A percentile compares a stretch with the other conserved stretches of the same genome.
Evolutionary conservation across 2,888 invertebrate species (phyloP).

Genomic region (Euproctis similis): DNA sequence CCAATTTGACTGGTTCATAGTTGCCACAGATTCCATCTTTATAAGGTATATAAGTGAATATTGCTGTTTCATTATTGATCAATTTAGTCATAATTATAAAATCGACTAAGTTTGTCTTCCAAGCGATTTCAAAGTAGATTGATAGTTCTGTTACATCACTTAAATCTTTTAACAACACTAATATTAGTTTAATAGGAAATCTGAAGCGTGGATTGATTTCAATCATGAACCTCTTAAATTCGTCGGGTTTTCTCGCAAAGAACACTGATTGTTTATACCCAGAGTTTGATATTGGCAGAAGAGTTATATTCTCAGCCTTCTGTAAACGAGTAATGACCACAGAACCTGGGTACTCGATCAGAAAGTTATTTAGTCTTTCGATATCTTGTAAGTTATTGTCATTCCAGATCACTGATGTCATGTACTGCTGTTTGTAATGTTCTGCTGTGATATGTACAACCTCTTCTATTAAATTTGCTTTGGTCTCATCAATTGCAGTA

Average conservation of each 20-base stretch:
- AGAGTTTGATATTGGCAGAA: constrained; percentile 14
- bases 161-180: constrained; percentile 25
- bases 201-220: constrained; percentile 25
- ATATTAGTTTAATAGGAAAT: constrained; percentile 30
- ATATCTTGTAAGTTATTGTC: constrained; percentile 7
- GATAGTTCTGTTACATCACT: constrained; percentile 12
- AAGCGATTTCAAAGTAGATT: constrained; percentile 30
- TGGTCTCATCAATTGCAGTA: too few species aligned
- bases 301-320: constrained; percentile 11
- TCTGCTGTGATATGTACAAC: constrained; percentile 12
- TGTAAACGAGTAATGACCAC: constrained; percentile 23
- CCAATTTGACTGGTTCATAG: constrained; percentile 26
- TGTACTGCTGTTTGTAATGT: constrained; percentile 22
- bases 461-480: too few species aligned
- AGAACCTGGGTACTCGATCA: constrained; percentile 26
- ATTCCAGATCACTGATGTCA: constrained; percentile 36
- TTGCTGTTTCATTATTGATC: constrained; percentile 14
- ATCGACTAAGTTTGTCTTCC: constrained; percentile 39
- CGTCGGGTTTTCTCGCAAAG: constrained; percentile 27
- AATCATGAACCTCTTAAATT: constrained; percentile 29
- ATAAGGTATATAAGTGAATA: constrained; percentile 43
- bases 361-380: constrained; percentile 24
- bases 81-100: constrained; percentile 32
- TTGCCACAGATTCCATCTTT: constrained; percentile 32
- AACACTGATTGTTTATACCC: constrained; percentile 36